Conservation (phyloP, 2,888 invertebrate species). For the Dorcus hopei region DNA sequence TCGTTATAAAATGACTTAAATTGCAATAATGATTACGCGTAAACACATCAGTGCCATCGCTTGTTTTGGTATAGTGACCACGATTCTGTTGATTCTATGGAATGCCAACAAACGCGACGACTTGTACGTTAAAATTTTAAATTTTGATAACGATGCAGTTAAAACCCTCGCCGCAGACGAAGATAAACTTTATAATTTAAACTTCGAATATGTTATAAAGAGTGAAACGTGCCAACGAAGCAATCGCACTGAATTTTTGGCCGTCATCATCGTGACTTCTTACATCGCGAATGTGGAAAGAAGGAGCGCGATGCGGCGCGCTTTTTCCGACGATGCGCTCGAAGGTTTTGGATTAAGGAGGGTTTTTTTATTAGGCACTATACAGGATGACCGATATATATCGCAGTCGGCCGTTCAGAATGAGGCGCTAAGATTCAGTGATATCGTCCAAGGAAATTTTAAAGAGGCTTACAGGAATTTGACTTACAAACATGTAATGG, state of each 20-base stretch:
- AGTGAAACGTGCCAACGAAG: slow-evolving; percentile 28
- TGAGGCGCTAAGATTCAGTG: slow-evolving; percentile 63
- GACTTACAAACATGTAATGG: slow-evolving; percentile 82
- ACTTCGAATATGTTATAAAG: slow-evolving; percentile 35
- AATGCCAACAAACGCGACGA: not conserved
- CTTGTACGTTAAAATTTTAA: not conserved
- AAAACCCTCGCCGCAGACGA: not conserved
- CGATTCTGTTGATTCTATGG: not conserved
- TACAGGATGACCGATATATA: slow-evolving; percentile 52
- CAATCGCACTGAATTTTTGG: slow-evolving; percentile 27
- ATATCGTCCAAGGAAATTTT: slow-evolving; percentile 75
- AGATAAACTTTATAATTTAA: slow-evolving; percentile 33
- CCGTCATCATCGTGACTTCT: slow-evolving; percentile 67
- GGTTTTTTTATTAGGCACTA: slow-evolving; percentile 67
- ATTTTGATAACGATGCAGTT: not conserved
- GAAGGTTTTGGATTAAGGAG: slow-evolving; percentile 58
- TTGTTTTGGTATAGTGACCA: not conserved
- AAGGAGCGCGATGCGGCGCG: slow-evolving; percentile 67
- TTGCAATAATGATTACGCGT: not conserved
- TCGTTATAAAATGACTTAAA: not conserved
- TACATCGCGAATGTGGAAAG: slow-evolving; percentile 70
- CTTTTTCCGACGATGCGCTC: slow-evolving; percentile 60
- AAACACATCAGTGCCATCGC: not conserved
- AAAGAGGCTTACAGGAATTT: slow-evolving; percentile 74
- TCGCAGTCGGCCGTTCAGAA: slow-evolving; percentile 58